phyloP scores from a whole-genome alignment of 2,888 invertebrate species.

The Alcis repandata region DNA sequence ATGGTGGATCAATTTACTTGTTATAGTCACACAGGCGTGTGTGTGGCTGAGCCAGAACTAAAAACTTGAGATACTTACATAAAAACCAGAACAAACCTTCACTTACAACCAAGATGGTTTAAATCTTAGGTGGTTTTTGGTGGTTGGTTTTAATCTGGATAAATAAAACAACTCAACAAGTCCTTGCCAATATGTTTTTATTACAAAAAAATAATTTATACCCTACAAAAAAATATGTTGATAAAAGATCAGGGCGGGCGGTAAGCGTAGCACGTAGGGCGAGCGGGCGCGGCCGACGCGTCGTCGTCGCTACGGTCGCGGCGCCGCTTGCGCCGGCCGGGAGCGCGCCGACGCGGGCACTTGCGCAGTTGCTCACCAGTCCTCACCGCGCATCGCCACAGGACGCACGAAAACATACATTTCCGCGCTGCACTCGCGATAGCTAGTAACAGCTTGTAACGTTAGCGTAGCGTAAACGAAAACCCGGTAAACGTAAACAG shows the following conservation, averaged over 20 bases:
- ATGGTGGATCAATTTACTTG: too few relatives aligned
- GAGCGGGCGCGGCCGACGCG: constrained; percentile 17
- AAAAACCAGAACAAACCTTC: too few relatives aligned
- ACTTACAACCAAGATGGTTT: too few relatives aligned
- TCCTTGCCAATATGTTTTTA: too few relatives aligned
- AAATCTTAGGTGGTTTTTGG: too few relatives aligned
- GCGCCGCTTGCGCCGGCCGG: constrained; percentile 34
- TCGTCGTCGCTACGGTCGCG: constrained; percentile 8
- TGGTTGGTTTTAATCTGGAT: too few relatives aligned
- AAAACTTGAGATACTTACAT: too few relatives aligned
- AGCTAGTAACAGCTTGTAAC: too few relatives aligned
- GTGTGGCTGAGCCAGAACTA: too few relatives aligned
- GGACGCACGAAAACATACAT: constrained; percentile 44
- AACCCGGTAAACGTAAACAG: constrained; percentile 63
- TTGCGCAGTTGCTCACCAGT: constrained; percentile 41
- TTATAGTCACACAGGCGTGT: too few relatives aligned
- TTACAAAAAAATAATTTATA: too few relatives aligned
- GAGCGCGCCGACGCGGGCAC: constrained; percentile 27
- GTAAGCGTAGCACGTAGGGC: constrained; percentile 28
- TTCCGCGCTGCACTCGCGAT: constrained; percentile 41
- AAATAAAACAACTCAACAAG: too few relatives aligned
- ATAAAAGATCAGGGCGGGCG: constrained; percentile 15
- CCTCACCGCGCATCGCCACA: constrained; percentile 46
- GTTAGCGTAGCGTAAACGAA: background rate
- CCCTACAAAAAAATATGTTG: background rate